Conservation (phyloP, 2,797 vertebrate genomes). For the Glyptemys insculpta region DNA sequence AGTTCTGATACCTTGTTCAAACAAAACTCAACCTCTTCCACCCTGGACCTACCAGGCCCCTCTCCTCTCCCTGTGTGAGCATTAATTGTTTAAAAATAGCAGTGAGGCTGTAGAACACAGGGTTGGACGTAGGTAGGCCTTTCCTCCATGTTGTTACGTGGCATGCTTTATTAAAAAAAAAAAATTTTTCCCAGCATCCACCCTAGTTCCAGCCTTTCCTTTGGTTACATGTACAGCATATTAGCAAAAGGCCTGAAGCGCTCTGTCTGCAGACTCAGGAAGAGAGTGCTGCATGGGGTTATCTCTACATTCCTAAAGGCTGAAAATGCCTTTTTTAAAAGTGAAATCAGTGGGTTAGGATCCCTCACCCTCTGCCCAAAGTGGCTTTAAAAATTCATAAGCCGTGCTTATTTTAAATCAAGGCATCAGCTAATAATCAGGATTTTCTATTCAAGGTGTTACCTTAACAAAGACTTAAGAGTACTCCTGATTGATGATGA, state of each 20-base stretch:
- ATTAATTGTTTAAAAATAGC: background rate
- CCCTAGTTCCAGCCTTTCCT: background rate
- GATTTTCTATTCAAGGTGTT: background rate
- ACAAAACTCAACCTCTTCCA: background rate
- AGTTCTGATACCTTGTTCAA: background rate
- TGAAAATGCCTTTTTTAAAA: background rate
- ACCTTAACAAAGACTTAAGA: background rate
- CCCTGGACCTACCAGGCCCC: no score
- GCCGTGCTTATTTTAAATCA: background rate
- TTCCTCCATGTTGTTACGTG: background rate
- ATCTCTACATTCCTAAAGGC: background rate
- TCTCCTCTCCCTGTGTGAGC: background rate
- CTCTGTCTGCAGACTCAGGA: background rate
- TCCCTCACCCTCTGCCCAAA: no score
- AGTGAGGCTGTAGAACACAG: background rate
- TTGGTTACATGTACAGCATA: background rate
- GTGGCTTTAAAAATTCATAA: background rate
- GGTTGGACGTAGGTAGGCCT: background rate
- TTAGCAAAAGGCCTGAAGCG: background rate
- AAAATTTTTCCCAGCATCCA: background rate
- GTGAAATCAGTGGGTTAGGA: background rate
- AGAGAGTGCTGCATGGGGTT: background rate
- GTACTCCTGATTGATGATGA: background rate
- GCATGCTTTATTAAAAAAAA: background rate
- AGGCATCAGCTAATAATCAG: background rate